phyloP scores from a whole-genome alignment of 2,797 vertebrate genomes.

The Anabas testudineus region DNA sequence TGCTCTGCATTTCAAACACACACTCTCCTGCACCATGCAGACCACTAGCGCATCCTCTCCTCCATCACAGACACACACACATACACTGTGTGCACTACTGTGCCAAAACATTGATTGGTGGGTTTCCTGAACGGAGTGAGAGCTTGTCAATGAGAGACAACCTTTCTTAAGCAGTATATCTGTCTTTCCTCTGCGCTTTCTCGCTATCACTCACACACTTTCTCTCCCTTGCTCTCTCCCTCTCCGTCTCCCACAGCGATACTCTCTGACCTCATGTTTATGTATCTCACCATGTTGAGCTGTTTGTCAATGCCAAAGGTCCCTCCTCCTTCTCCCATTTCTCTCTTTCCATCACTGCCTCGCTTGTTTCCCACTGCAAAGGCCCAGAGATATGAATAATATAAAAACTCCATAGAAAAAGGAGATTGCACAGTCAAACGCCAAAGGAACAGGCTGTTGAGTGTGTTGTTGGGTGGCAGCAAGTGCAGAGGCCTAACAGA shows the following conservation, averaged over 20 bases:
- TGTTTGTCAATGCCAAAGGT: conserved; percentile 56
- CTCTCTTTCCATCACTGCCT: conserved; percentile 35
- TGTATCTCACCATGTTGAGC: conserved; percentile 64
- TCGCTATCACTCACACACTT: conserved; percentile 23
- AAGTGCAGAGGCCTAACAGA: background rate
- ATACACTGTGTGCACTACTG: conserved; percentile 14
- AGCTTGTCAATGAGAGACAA: conserved; percentile 71
- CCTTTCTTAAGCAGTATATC: conserved; percentile 61
- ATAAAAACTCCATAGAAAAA: conserved; percentile 26
- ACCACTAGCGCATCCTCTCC: conserved; percentile 36
- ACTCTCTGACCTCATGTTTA: conserved; percentile 77
- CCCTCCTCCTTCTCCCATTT: conserved; percentile 26
- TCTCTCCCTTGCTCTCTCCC: conserved; percentile 17
- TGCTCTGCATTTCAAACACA: conserved; percentile 82
- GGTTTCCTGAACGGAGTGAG: conserved; percentile 66
- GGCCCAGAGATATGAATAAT: conserved; percentile 57
- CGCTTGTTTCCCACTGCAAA: conserved; percentile 19
- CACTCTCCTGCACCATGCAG: conserved; percentile 44
- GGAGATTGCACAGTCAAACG: conserved; percentile 5
- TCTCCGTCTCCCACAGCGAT: conserved; percentile 46
- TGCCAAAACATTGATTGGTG: conserved; percentile 61
- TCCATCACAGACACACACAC: conserved; percentile 22
- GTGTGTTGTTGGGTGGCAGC: background rate
- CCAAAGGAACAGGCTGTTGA: background rate
- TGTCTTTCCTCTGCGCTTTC: conserved; percentile 28